Base-by-base conservation (phyloP, 2,113 vertebrate genomes). In the Collichthys lucidus region DNA sequence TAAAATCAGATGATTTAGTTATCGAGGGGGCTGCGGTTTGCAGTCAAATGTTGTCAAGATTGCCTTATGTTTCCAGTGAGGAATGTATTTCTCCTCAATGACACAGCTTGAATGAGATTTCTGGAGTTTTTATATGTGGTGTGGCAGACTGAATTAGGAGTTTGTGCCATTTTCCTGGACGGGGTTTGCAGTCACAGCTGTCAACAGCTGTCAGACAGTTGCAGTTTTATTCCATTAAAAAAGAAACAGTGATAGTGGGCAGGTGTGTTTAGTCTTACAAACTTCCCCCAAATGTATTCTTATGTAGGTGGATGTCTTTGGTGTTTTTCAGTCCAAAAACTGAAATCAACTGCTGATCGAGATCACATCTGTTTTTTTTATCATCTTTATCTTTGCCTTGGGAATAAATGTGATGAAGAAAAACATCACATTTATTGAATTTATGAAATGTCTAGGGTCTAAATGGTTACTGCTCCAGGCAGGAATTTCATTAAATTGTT, bases 21-120 rank as follows among this genome's bases (percentile, higher is more conserved):
- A 63, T 59, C 29, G 42, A 77, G 71, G 44, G 62, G 65, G 63
- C 49, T 55, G 64, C 55, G 67, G 68, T 88, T 82, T 85, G 72
- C 68, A 61, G 80, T 80, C 63, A 82, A 56, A 84, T 53, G 53
- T 76, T 91, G 84, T 90, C 79, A 74, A 52, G 46, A 42, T 17
- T 72, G 75, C 40, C 77, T 84, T 66, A 35, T 55, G 40, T 63
- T 68, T 77, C 60, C 56, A 63, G 26, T 67, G 69, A 77, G 81
- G 74, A 83, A 64, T 75, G 67, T 44, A 29, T 69, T 80, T 82
- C 60, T 70, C 79, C 46, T 65, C 50, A 64, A 11, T 74, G 80
- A 77, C 74, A 65, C 44, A 16, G 61, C 59, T 67, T 78, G 69
- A 88, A 87, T 86, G 63, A 87, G 67, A 86, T 78, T 77, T 83